These are phyloP conservation scores for Micoletzkya japonica DNA, from an alignment of 2,888 invertebrate genomes.

Conservation along the genomic window DNA sequence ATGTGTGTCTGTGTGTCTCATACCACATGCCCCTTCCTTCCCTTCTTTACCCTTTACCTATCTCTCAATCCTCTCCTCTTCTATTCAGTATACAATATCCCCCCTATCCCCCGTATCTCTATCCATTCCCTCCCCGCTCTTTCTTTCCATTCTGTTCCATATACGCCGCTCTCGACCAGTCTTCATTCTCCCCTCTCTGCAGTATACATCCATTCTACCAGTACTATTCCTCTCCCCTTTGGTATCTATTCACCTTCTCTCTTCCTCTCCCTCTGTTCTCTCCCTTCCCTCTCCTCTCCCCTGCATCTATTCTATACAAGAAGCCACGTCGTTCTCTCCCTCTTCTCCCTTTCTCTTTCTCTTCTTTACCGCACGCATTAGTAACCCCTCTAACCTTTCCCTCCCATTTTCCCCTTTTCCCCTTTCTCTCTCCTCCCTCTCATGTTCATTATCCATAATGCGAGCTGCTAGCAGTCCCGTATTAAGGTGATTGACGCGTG, in stretches of 20 bases:
- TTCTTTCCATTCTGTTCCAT: not conserved
- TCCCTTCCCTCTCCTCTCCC: not conserved
- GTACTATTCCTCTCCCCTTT: not conserved
- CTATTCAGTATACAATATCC: not conserved
- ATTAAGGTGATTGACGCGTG: no score
- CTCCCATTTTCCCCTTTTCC: not conserved
- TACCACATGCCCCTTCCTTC: conserved; percentile 4
- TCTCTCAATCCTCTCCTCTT: not conserved
- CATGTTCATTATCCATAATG: no score
- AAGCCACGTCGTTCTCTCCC: not conserved
- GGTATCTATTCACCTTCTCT: not conserved
- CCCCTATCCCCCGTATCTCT: not conserved
- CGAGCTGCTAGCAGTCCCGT: no score
- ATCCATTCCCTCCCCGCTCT: not conserved
- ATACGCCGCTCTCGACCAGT: not conserved
- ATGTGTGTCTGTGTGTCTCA: not conserved
- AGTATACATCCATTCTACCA: no score
- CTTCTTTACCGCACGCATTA: not conserved
- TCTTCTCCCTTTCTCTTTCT: not conserved
- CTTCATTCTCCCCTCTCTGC: not conserved
- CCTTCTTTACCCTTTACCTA: not conserved
- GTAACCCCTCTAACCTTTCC: not conserved
- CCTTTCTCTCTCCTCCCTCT: no score
- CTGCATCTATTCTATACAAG: not conserved
- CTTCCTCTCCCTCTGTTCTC: not conserved